Percentiles rank a stretch among this genome's conserved stretches.
phyloP scores from a whole-genome alignment of 2,113 vertebrate genomes.

The Macquaria ambigua region DNA sequence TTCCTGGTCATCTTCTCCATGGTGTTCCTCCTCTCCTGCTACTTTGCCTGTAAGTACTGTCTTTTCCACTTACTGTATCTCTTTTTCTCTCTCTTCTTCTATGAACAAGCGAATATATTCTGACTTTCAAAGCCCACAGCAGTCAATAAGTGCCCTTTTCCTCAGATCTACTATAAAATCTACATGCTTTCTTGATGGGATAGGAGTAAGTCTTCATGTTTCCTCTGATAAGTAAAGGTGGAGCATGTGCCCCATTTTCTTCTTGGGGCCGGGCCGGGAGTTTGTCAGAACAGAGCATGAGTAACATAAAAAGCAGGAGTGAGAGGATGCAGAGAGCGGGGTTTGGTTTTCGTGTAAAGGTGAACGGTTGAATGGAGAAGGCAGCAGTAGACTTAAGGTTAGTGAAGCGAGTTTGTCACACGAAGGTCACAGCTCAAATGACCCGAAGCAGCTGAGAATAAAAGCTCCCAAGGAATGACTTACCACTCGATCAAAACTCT shows the following conservation, averaged over 20 bases:
- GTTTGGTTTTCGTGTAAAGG: conserved; percentile 48
- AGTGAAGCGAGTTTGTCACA: conserved; percentile 45
- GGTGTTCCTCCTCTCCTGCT: conserved; percentile 92
- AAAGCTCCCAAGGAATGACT: neutral
- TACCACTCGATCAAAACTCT: neutral
- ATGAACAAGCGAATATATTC: conserved; percentile 4
- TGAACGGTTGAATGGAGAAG: conserved; percentile 53
- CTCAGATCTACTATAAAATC: conserved; percentile 49
- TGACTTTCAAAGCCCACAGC: conserved; percentile 18
- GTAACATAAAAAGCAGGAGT: neutral
- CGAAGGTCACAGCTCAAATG: conserved; percentile 53
- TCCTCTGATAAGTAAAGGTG: conserved; percentile 47
- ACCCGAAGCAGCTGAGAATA: conserved; percentile 24
- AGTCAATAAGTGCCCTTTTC: conserved; percentile 43
- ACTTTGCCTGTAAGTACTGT: conserved; percentile 91
- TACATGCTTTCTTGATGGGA: conserved; percentile 67
- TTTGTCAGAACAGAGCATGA: conserved; percentile 35
- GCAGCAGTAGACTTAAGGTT: conserved; percentile 29
- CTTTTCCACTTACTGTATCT: conserved; percentile 46
- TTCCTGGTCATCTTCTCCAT: conserved; percentile 91
- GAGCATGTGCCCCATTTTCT: conserved; percentile 17
- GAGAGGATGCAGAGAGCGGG: conserved; percentile 15
- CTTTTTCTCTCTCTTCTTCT: neutral
- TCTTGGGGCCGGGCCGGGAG: neutral
- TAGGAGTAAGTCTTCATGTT: conserved; percentile 74